Evolutionary conservation across 2,797 vertebrate species (phyloP).

Genomic region (Passerculus sandwichensis): DNA sequence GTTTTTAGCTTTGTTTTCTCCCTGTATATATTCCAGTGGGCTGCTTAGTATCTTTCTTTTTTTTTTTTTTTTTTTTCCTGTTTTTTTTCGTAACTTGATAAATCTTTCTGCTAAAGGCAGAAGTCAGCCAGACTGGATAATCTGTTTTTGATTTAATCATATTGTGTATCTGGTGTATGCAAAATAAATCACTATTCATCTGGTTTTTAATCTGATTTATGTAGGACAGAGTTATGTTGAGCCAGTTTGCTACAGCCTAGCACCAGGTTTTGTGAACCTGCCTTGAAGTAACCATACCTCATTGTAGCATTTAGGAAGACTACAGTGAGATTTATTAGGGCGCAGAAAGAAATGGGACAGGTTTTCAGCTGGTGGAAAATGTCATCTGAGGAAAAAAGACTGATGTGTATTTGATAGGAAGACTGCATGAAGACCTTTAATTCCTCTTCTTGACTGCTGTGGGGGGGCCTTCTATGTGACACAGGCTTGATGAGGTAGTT

Average conservation of each 20-base stretch:
- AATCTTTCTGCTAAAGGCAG: slow-evolving; percentile 58
- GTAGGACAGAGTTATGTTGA: background rate
- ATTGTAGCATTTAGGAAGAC: background rate
- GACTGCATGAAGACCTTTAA: background rate
- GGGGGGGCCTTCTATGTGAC: background rate
- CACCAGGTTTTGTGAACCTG: background rate
- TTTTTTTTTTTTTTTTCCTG: background rate
- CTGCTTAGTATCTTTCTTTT: slow-evolving; percentile 1
- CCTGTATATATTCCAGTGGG: background rate
- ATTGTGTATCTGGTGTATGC: slow-evolving; percentile 57
- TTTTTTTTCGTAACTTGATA: slow-evolving; percentile 3
- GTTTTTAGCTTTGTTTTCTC: slow-evolving; percentile 11
- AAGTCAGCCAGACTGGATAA: slow-evolving; percentile 66
- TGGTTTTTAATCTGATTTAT: slow-evolving; percentile 52
- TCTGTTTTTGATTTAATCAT: slow-evolving; percentile 71
- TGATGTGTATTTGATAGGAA: background rate
- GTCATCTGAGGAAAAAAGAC: background rate
- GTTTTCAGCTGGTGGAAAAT: background rate
- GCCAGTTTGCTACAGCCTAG: background rate
- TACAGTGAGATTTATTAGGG: background rate
- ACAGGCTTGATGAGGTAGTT: background rate
- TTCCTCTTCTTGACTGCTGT: background rate
- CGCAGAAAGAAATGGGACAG: fast-evolving
- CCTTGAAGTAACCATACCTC: background rate
- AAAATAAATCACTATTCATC: slow-evolving; percentile 71